A percentile compares a stretch with the other conserved stretches of the same genome.
phyloP scores from a whole-genome alignment of 2,888 invertebrate genomes.

The Parnassius apollo region DNA sequence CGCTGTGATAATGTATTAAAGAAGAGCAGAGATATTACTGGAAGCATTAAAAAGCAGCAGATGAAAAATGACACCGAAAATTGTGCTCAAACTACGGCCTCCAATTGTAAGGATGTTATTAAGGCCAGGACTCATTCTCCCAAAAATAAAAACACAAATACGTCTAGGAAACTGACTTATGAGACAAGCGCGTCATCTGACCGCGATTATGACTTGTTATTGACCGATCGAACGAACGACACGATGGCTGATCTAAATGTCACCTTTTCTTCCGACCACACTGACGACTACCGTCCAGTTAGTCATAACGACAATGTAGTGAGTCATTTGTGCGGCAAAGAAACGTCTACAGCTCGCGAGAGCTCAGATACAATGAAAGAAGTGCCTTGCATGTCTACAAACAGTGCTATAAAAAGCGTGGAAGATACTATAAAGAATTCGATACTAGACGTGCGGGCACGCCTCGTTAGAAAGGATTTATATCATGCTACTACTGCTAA shows the following conservation, averaged over 20 bases:
- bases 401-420: conserved; percentile 45
- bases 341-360: conserved; percentile 36
- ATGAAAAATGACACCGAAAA: conserved; percentile 26
- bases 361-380: conserved; percentile 32
- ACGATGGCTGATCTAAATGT: conserved; percentile 74
- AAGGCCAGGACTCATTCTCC: conserved; percentile 56
- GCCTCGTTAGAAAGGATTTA: conserved; percentile 30
- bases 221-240: conserved; percentile 75
- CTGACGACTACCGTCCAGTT: conserved; percentile 45
- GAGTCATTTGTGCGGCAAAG: conserved; percentile 33
- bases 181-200: conserved; percentile 61
- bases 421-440: conserved; percentile 49
- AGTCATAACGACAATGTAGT: conserved; percentile 31
- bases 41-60: conserved; percentile 53
- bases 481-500: conserved; percentile 43
- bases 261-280: conserved; percentile 68
- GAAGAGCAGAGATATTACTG: conserved; percentile 61
- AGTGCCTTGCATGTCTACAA: conserved; percentile 37
- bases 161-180: conserved; percentile 57
- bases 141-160: conserved; percentile 34
- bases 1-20: conserved; percentile 61
- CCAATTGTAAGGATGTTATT: conserved; percentile 43
- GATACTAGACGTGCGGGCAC: conserved; percentile 39
- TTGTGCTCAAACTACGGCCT: conserved; percentile 32
- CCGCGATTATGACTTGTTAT: conserved; percentile 55